Evolutionary conservation across 2,888 invertebrate genomes (phyloP).

Genomic region (Hoplodrina blanda): DNA sequence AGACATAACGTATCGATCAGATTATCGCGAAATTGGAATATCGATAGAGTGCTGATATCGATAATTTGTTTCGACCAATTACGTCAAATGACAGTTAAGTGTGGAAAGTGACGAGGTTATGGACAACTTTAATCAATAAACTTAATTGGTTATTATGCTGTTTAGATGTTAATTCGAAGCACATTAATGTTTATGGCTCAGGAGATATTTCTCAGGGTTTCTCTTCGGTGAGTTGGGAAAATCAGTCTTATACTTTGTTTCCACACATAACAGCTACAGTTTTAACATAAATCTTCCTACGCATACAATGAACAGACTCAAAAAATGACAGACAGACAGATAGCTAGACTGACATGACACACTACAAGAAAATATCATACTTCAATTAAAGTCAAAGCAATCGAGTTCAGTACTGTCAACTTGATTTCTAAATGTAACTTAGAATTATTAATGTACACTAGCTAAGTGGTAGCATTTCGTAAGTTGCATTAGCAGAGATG

Average conservation of each 20-base stretch:
- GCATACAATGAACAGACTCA: not conserved
- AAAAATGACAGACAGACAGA: constrained; percentile 31
- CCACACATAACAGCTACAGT: constrained; percentile 35
- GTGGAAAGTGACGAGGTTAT: constrained; percentile 55
- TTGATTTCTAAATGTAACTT: constrained; percentile 48
- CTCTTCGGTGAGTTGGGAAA: constrained; percentile 43
- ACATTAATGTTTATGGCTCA: constrained; percentile 52
- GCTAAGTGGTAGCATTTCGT: constrained; percentile 40
- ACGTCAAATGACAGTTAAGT: constrained; percentile 56
- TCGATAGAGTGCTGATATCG: constrained; percentile 58
- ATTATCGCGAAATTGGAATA: constrained; percentile 62
- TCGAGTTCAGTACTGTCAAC: constrained; percentile 34
- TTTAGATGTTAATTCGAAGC: constrained; percentile 36
- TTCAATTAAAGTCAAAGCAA: constrained; percentile 43
- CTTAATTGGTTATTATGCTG: constrained; percentile 52
- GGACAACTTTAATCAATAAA: constrained; percentile 42
- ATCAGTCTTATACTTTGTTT: constrained; percentile 35
- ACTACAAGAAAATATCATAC: constrained; percentile 20
- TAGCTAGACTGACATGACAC: constrained; percentile 12
- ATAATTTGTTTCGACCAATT: constrained; percentile 56
- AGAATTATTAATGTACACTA: constrained; percentile 5
- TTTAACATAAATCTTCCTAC: constrained; percentile 34
- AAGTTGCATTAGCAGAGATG: constrained; percentile 15
- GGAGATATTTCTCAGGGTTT: constrained; percentile 54
- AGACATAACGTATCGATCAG: constrained; percentile 66